Percentiles rank a stretch among this genome's conserved stretches.
These are phyloP conservation scores for Habroteleia sp. DNA, from an alignment of 2,888 invertebrate species.

Conservation along the genomic window DNA sequence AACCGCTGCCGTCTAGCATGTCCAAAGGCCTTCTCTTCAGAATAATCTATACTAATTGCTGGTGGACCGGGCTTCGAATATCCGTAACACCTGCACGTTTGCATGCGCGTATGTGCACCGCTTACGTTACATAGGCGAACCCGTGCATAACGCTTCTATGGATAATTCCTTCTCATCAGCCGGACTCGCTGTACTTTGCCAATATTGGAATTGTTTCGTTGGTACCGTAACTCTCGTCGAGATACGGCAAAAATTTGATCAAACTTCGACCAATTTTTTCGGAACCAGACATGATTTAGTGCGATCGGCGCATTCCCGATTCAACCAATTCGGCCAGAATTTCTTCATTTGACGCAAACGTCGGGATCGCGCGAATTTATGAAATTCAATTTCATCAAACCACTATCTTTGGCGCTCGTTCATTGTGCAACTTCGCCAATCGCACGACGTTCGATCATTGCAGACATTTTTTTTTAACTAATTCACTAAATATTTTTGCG, in stretches of 20 bases:
- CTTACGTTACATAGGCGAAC: slow-evolving; percentile 19
- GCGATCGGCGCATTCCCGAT: slow-evolving; percentile 6
- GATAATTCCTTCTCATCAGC: slow-evolving; percentile 33
- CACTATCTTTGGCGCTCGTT: background rate
- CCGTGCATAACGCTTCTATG: slow-evolving; percentile 22
- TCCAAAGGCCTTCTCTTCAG: slow-evolving; percentile 57
- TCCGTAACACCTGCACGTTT: slow-evolving; percentile 57
- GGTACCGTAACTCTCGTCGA: slow-evolving; percentile 20
- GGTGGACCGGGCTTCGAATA: slow-evolving; percentile 60
- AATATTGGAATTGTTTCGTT: slow-evolving; percentile 47
- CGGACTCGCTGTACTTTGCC: slow-evolving; percentile 23
- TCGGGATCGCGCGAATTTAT: slow-evolving; percentile 15
- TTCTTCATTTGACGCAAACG: slow-evolving; percentile 18
- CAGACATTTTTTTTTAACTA: too few species aligned
- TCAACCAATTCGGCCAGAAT: slow-evolving; percentile 8
- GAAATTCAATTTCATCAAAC: slow-evolving; percentile 5
- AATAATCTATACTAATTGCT: slow-evolving; percentile 70
- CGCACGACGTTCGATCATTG: too few species aligned
- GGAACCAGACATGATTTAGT: slow-evolving; percentile 19
- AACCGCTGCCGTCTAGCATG: slow-evolving; percentile 72
- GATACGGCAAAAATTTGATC: slow-evolving; percentile 40
- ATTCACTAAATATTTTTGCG: too few species aligned
- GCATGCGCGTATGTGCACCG: slow-evolving; percentile 42
- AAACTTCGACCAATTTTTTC: slow-evolving; percentile 36
- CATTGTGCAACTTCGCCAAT: too few species aligned